Percentiles rank a stretch among this genome's conserved stretches.
Evolutionary conservation across 2,797 vertebrate species (phyloP).

Genomic region (Oryzias dopingdopingensis): DNA sequence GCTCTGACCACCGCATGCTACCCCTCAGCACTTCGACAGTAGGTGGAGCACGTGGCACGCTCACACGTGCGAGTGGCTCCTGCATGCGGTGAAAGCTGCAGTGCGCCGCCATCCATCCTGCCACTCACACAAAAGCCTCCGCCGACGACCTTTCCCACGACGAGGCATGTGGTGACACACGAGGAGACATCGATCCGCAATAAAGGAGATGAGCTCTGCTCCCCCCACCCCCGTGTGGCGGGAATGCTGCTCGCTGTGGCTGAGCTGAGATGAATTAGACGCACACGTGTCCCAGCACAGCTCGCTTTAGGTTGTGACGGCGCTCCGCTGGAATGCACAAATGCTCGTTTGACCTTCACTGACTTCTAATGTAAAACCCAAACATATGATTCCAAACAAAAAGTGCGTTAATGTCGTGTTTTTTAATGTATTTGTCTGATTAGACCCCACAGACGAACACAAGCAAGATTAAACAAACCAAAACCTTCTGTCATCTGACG

Average conservation of each 20-base stretch:
- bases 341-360: too few relatives aligned
- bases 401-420: too few relatives aligned
- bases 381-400: too few relatives aligned
- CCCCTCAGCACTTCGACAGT: constrained; percentile 39
- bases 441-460: too few relatives aligned
- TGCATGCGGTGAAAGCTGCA: constrained; percentile 45
- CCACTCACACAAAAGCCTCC: constrained; percentile 3
- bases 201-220: constrained; percentile 52
- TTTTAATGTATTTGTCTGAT: too few relatives aligned
- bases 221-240: constrained; percentile 7
- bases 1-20: constrained; percentile 22
- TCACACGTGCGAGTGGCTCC: constrained; percentile 36
- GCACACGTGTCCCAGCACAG: constrained; percentile 30
- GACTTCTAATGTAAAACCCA: too few relatives aligned
- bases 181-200: constrained; percentile 50
- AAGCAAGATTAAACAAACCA: too few relatives aligned
- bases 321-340: too few relatives aligned
- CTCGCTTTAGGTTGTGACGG: too few relatives aligned
- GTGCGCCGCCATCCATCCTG: constrained; percentile 12
- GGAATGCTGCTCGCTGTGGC: constrained; percentile 45
- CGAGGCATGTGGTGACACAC: constrained; percentile 31
- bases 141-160: constrained; percentile 35
- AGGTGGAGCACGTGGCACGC: constrained; percentile 68
- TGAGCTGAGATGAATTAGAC: constrained; percentile 58
- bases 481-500: too few relatives aligned